Evolutionary conservation across 1,140 invertebrate species (phyloP), one percentile per base, ranked within the genome.

Genomic region (Dufourea novaeangliae): DNA sequence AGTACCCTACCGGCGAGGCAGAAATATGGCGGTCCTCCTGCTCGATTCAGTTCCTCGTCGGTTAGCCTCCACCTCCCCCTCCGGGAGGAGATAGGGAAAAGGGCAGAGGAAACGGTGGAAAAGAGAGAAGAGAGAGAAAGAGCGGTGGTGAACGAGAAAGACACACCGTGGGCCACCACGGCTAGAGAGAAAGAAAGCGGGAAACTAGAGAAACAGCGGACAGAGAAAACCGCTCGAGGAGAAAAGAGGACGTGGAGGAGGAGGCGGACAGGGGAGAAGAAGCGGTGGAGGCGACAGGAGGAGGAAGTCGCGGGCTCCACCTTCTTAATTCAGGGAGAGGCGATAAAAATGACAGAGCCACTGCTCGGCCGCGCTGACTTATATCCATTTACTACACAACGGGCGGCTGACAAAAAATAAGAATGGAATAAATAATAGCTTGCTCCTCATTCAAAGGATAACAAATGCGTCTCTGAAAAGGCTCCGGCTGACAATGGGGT

Each of bases 261-360:
- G 64, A 22, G 27, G 61, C 54, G 67, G 22, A 39, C 25, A 66
- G 75, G n/a, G 73, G n/a, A 29, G 17, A 32, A 32, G 32, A 17
- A n/a, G 34, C 22, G n/a, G 44, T 7, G 17, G 50, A 50, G 20
- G 54, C 25, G 27, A 44, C 59, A 59, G 50, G 84, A 82, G 75
- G 75, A 72, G 79, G 71, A 85, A 86, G 79, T 87, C 85, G 86
- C 86, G 86, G 80, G 85, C 89, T 92, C 90, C 90, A 91, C 90
- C 91, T 92, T 92, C 90, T 92, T 92, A 92, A 92, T 92, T 91
- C 91, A 91, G 87, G 78, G 86, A 86, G 90, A 90, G 89, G 90
- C 90, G 90, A 92, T 92, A 92, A 92, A 92, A 92, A 92, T 92
- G 91, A 92, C 91, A 92, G 87, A 89, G 88, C 89, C 91, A 92